Evolutionary conservation across 2,797 vertebrate genomes (phyloP).

Genomic region (Aldrovandia affinis): DNA sequence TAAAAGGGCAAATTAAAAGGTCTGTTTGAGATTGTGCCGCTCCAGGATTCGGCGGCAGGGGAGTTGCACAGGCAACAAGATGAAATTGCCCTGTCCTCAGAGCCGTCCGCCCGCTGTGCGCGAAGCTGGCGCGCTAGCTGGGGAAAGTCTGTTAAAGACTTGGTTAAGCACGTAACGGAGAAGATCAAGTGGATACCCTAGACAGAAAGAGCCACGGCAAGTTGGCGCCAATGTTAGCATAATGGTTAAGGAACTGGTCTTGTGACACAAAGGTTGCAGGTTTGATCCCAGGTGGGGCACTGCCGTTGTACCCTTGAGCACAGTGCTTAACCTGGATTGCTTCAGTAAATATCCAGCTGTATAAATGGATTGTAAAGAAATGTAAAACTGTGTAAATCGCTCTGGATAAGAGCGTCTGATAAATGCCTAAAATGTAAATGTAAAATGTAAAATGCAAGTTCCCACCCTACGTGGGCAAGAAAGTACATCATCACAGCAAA

Average conservation of each 20-base stretch:
- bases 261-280: too few relatives aligned
- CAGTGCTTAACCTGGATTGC: too few relatives aligned
- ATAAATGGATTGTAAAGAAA: too few relatives aligned
- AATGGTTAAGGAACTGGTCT: too few relatives aligned
- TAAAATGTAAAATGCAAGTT: too few relatives aligned
- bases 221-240: too few relatives aligned
- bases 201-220: constrained; percentile 47
- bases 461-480: constrained; percentile 48
- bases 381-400: too few relatives aligned
- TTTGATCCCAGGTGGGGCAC: too few relatives aligned
- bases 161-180: constrained; percentile 38
- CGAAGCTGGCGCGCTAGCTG: constrained; percentile 21
- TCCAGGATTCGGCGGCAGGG: neutral
- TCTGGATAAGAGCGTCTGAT: too few relatives aligned
- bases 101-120: constrained; percentile 58
- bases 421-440: too few relatives aligned
- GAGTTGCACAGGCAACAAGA: neutral
- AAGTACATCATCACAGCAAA: constrained; percentile 54
- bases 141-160: constrained; percentile 60
- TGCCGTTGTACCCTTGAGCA: too few relatives aligned
- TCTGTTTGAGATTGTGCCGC: constrained; percentile 57
- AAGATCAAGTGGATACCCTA: constrained; percentile 23
- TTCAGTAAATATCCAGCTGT: too few relatives aligned
- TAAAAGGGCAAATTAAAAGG: constrained; percentile 73
- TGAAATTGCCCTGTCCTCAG: constrained; percentile 43